Percentiles rank a stretch among this genome's conserved stretches.
Evolutionary conservation across 2,797 vertebrate genomes (phyloP).

Genomic region (Acanthurus lineatus): DNA sequence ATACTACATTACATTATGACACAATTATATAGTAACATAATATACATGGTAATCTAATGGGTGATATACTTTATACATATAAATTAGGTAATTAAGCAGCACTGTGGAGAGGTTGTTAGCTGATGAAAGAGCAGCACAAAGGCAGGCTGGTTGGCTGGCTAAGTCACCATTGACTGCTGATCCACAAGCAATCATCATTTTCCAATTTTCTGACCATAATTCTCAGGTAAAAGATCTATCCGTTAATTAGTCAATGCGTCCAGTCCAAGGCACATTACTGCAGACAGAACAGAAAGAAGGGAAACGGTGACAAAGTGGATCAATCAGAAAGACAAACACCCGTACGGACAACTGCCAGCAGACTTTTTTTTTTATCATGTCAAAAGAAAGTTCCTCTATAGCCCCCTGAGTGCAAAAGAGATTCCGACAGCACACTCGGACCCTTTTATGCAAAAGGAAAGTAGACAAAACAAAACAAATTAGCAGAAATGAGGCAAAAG

Average conservation of each 20-base stretch:
- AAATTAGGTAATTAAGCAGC: conserved; percentile 71
- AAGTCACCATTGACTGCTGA: conserved; percentile 64
- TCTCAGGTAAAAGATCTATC: conserved; percentile 73
- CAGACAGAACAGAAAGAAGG: conserved; percentile 35
- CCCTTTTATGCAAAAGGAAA: conserved; percentile 38
- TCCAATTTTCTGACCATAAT: conserved; percentile 76
- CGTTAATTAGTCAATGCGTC: conserved; percentile 61
- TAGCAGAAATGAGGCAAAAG: conserved; percentile 41
- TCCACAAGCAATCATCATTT: conserved; percentile 72
- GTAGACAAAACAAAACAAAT: conserved; percentile 59
- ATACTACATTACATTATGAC: conserved; percentile 57
- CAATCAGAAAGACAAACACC: conserved; percentile 49
- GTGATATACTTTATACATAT: conserved; percentile 67
- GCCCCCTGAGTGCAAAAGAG: conserved; percentile 35
- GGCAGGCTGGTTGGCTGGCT: conserved; percentile 47
- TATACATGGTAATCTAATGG: conserved; percentile 71
- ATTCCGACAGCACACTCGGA: conserved; percentile 22
- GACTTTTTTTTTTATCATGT: conserved; percentile 49
- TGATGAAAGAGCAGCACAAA: conserved; percentile 58
- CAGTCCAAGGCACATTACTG: conserved; percentile 64
- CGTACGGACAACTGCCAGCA: conserved; percentile 43
- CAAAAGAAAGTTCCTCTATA: conserved; percentile 55
- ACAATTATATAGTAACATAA: conserved; percentile 68
- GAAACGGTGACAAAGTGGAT: conserved; percentile 59
- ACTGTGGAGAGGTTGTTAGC: conserved; percentile 48